These are phyloP conservation scores for Hesperia comma DNA, from an alignment of 2,888 invertebrate genomes.

Conservation along the genomic window DNA sequence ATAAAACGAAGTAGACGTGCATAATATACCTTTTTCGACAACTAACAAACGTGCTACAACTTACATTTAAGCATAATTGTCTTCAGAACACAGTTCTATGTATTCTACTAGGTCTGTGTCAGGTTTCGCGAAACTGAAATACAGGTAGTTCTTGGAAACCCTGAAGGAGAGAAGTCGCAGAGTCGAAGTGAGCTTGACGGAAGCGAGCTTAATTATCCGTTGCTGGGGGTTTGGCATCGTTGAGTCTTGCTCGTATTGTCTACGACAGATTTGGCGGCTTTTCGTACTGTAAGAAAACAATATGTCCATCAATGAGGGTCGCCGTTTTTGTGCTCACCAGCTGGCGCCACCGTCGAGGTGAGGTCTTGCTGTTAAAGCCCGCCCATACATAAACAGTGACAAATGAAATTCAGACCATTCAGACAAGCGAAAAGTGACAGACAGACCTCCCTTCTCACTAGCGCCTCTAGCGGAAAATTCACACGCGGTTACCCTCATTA, in stretches of 20 bases:
- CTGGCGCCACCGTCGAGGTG: too few relatives aligned
- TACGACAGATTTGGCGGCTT: slow-evolving; percentile 41
- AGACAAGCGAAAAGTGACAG: too few relatives aligned
- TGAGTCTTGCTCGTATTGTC: slow-evolving; percentile 45
- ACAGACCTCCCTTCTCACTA: too few relatives aligned
- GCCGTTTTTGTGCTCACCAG: too few relatives aligned
- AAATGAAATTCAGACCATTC: too few relatives aligned
- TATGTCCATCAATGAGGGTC: background rate
- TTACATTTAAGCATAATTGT: slow-evolving; percentile 28
- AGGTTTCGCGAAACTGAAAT: slow-evolving; percentile 65
- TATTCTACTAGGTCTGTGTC: slow-evolving; percentile 63
- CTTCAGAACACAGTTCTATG: slow-evolving; percentile 55
- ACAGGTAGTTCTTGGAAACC: slow-evolving; percentile 66
- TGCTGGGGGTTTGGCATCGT: slow-evolving; percentile 1
- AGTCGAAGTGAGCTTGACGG: slow-evolving; percentile 56
- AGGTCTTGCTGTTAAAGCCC: too few relatives aligned
- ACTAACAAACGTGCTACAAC: background rate
- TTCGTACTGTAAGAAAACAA: slow-evolving; percentile 47
- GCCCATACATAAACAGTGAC: too few relatives aligned
- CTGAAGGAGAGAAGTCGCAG: slow-evolving; percentile 65
- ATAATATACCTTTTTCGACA: background rate
- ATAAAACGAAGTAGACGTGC: too few relatives aligned
- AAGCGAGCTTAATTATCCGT: slow-evolving; percentile 59
- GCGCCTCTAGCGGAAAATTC: too few relatives aligned
- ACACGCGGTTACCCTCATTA: too few relatives aligned